Evolutionary conservation across 2,113 vertebrate genomes (phyloP).

Genomic region (Pituophis catenifer): DNA sequence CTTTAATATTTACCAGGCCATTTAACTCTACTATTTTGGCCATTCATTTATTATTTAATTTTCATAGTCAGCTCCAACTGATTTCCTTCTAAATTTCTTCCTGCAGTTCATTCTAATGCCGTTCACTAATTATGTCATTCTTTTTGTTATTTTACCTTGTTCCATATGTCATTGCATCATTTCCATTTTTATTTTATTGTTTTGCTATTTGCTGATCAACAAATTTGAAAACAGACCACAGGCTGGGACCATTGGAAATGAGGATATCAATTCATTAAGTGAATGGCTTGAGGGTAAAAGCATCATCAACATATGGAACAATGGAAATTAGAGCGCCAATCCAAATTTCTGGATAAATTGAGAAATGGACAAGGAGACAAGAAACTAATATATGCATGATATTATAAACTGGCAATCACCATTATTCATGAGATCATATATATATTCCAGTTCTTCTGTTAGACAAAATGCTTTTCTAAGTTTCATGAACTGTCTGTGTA

Average conservation of each 20-base stretch:
- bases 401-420: slow-evolving; percentile 50
- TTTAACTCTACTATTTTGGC: slow-evolving; percentile 20
- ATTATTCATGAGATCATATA: slow-evolving; percentile 52
- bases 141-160: slow-evolving; percentile 48
- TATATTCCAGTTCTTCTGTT: slow-evolving; percentile 37
- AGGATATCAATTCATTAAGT: slow-evolving; percentile 57
- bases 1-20: neutral
- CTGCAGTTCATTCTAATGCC: slow-evolving; percentile 28
- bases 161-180: slow-evolving; percentile 35
- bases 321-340: slow-evolving; percentile 67
- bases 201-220: slow-evolving; percentile 60
- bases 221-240: slow-evolving; percentile 65
- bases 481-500: slow-evolving; percentile 35
- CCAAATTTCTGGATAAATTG: slow-evolving; percentile 68
- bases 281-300: slow-evolving; percentile 70
- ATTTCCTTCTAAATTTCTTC: slow-evolving; percentile 43
- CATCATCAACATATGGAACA: slow-evolving; percentile 62
- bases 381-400: neutral
- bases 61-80: slow-evolving; percentile 23
- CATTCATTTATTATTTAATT: slow-evolving; percentile 7
- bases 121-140: slow-evolving; percentile 55
- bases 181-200: slow-evolving; percentile 45
- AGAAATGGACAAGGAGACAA: slow-evolving; percentile 52
- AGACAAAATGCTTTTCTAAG: slow-evolving; percentile 36
- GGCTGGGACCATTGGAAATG: slow-evolving; percentile 64